A percentile compares a stretch with the other conserved stretches of the same genome.
Evolutionary conservation across 2,113 vertebrate genomes (phyloP).

Genomic region (Buteo buteo): DNA sequence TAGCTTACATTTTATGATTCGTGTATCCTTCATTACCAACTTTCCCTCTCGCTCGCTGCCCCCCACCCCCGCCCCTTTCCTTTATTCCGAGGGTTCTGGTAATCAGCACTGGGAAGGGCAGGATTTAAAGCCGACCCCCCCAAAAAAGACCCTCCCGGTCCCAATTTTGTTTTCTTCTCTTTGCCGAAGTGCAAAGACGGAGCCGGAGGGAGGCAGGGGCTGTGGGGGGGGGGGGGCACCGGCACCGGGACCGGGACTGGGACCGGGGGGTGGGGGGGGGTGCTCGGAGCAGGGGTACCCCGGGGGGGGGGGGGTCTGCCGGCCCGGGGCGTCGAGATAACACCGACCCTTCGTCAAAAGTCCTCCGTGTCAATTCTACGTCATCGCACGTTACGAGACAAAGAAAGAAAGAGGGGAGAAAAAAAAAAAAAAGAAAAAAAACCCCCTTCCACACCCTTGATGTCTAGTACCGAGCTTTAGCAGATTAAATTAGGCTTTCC

Average conservation of each 20-base stretch:
- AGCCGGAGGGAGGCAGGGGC: no score
- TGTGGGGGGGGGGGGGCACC: no score
- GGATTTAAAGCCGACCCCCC: not conserved
- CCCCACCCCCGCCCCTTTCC: not conserved
- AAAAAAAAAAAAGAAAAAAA: not conserved
- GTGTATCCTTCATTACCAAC: conserved; percentile 52
- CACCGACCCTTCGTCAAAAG: not conserved
- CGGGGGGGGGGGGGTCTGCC: no score
- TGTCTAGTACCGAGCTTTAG: not conserved
- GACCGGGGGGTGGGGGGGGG: no score
- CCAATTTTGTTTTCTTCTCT: no score
- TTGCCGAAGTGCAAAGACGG: no score
- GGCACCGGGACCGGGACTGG: no score
- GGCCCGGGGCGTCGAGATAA: no score
- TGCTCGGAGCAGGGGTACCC: no score
- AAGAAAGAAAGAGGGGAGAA: not conserved
- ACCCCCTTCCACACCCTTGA: not conserved
- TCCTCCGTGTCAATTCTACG: conserved; percentile 9
- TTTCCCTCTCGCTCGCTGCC: not conserved
- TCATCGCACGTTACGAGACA: conserved; percentile 22
- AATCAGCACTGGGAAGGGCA: not conserved
- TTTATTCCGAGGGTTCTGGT: not conserved
- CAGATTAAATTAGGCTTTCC: conserved; percentile 15
- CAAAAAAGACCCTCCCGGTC: no score
- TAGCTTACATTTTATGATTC: conserved; percentile 62